Base-by-base conservation (phyloP, 2,113 vertebrate genomes). In the Xiphorhynchus elegans region DNA sequence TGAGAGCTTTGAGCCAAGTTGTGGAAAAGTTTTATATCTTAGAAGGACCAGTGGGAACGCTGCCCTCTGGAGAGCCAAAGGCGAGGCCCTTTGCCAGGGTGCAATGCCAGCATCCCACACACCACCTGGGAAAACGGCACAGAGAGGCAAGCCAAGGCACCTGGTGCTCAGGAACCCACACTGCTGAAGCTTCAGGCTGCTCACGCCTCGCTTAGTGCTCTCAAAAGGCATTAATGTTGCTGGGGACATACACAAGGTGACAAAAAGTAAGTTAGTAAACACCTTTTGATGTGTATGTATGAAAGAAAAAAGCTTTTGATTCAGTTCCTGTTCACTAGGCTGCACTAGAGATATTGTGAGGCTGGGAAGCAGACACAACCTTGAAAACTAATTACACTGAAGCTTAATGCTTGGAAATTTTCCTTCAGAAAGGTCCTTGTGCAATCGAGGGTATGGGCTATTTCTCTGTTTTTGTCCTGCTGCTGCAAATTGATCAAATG, bases 11-110 rank as follows among this genome's bases (percentile, higher is more conserved):
- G 8, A 63, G 50, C 37, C 37, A 58, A 73, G 44, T 0, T 28
- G 17, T 50, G 12, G n/a, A 56, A 37, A 73, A 56, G 26, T 76
- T 87, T 66, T 33, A 0, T 6, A 15, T 42, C 47, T 87, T 55
- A 24, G 37, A 91, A 80, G 63, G 33, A 58, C 10, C 69, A 17
- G 37, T 40, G 0, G 0, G 79, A 91, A 69, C 0, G 0, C 4
- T 64, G 20, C 21, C 16, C 17, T 47, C 53, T 29, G 50, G 63
- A 79, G 63, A 91, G 67, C 49, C 60, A 52, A 81, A 94, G 56
- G 33, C 9, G 26, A 89, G 25, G 40, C 37, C 33, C 46, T 78
- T 46, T 68, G 26, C 31, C 68, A 62, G 47, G 35, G 15, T 7
- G 35, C 16, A 35, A 9, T 46, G 70, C 42, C 85, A 68, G 56